Evolutionary conservation across 2,888 invertebrate species (phyloP).

Genomic region (Alviniconcha strummeri): DNA sequence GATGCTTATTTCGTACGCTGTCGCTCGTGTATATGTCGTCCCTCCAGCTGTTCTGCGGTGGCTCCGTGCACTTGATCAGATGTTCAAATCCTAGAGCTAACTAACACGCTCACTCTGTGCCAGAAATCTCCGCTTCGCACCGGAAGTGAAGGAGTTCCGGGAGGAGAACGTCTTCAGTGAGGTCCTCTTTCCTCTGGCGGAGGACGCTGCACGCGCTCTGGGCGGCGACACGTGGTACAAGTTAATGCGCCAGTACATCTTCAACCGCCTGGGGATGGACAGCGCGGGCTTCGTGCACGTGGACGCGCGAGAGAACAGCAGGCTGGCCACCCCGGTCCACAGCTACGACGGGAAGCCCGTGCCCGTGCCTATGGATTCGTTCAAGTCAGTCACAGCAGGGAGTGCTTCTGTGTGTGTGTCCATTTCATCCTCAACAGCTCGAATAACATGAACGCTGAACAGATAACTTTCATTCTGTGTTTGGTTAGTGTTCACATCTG

Average conservation of each 20-base stretch:
- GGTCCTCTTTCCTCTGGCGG: constrained; percentile 60
- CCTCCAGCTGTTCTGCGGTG: no score
- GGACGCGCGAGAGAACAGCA: constrained; percentile 22
- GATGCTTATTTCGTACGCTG: no score
- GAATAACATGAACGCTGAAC: no score
- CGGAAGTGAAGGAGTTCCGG: constrained; percentile 53
- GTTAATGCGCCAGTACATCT: constrained; percentile 51
- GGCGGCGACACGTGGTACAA: constrained; percentile 53
- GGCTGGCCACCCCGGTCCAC: constrained; percentile 33
- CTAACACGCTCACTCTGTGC: no score
- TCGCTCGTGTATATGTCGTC: no score
- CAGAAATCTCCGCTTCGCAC: constrained; percentile 57
- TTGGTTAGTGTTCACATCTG: no score
- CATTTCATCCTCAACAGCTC: no score
- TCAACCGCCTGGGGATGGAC: constrained; percentile 52
- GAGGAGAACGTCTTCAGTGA: constrained; percentile 58
- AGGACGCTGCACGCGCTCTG: constrained; percentile 53
- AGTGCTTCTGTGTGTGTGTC: not conserved
- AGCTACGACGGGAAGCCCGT: constrained; percentile 24
- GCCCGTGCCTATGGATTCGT: constrained; percentile 33
- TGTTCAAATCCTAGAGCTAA: no score
- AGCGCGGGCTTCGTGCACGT: constrained; percentile 40
- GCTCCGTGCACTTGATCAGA: no score
- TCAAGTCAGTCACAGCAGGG: constrained; percentile 23
- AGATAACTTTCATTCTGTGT: no score